Conservation (phyloP, 2,113 vertebrate genomes). For the Camarhynchus parvulus region DNA sequence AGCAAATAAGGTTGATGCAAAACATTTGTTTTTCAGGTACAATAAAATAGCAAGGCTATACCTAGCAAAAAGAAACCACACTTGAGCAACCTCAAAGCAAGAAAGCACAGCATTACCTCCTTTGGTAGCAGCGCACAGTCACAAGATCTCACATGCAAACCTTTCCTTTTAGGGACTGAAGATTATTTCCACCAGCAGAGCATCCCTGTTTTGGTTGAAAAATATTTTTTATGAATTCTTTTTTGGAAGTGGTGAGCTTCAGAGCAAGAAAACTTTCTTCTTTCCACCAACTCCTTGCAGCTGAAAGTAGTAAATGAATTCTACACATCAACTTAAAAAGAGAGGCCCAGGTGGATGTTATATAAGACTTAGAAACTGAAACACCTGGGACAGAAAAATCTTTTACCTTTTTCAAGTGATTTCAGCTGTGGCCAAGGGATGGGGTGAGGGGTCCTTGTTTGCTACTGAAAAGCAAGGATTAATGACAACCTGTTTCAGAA, state of each 20-base stretch:
- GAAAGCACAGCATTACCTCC: not conserved
- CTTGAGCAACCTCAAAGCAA: not conserved
- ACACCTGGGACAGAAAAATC: not conserved
- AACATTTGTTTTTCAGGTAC: not conserved
- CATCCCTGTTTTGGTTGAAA: rapidly evolving
- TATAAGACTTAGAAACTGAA: not conserved
- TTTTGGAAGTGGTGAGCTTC: not conserved
- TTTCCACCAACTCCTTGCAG: not conserved
- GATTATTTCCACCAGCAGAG: not conserved
- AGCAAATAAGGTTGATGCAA: not conserved
- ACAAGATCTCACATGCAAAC: not conserved
- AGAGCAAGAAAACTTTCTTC: not conserved
- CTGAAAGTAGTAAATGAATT: rapidly evolving
- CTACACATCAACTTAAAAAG: rapidly evolving
- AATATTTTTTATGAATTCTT: not conserved
- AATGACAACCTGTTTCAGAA: not conserved
- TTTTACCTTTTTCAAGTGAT: not conserved
- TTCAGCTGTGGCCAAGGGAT: not conserved
- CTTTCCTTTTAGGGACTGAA: not conserved
- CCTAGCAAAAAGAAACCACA: not conserved
- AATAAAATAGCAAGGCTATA: not conserved
- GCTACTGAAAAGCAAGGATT: not conserved
- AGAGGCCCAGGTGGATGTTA: not conserved
- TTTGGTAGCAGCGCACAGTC: not conserved
- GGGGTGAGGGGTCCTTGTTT: not conserved